Conservation (phyloP, 2,797 vertebrate genomes). For the Spizella passerina region DNA sequence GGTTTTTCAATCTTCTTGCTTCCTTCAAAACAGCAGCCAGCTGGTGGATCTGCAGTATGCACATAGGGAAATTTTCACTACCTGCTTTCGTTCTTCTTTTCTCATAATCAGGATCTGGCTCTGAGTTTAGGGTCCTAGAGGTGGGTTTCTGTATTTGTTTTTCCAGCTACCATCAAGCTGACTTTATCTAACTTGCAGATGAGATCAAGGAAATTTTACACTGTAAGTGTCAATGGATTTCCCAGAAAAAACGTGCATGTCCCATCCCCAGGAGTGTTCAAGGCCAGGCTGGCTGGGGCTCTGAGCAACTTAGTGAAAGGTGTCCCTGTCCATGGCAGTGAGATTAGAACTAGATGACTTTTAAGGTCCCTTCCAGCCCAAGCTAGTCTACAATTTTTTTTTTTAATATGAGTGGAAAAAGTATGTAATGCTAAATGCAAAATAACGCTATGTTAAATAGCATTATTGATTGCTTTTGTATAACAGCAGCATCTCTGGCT, state of each 20-base stretch:
- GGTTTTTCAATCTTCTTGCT: not conserved
- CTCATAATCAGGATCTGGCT: not conserved
- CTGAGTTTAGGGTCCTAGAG: not conserved
- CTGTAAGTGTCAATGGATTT: not conserved
- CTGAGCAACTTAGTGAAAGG: not conserved
- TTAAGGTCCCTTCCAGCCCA: not conserved
- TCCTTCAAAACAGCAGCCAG: not conserved
- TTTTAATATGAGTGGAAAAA: not conserved
- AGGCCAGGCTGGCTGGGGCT: not conserved
- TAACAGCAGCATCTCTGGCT: not conserved
- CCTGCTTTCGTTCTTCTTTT: not conserved
- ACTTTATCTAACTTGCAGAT: not conserved
- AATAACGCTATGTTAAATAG: not conserved
- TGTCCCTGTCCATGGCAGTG: not conserved
- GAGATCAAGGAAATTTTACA: not conserved
- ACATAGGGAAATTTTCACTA: not conserved
- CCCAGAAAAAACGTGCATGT: fast-evolving
- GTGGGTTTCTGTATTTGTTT: not conserved
- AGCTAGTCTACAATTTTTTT: not conserved
- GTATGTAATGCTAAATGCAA: too few species aligned
- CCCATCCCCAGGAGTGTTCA: not conserved
- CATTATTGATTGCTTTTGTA: not conserved
- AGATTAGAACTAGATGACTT: not conserved
- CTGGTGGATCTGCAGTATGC: not conserved
- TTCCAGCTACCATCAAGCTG: not conserved